These are phyloP conservation scores for Calliopsis andreniformis DNA, from an alignment of 1,140 invertebrate genomes.

Conservation along the genomic window DNA sequence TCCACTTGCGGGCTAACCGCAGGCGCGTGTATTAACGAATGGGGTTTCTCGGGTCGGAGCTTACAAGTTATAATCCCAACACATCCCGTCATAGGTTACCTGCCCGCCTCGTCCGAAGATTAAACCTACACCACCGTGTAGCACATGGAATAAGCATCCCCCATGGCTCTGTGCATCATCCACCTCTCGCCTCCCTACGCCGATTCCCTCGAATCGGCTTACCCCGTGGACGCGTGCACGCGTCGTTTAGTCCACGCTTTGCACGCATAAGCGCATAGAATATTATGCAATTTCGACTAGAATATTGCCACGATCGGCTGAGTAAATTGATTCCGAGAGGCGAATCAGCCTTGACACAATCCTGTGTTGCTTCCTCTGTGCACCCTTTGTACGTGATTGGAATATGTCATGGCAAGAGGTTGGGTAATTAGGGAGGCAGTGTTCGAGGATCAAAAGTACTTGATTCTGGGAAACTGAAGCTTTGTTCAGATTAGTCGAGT, in stretches of 20 bases:
- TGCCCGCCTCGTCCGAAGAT: constrained; percentile 67
- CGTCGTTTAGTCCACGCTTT: constrained; percentile 62
- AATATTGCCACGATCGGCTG: constrained; percentile 36
- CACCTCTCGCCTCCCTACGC: constrained; percentile 2
- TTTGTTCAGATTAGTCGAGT: too few species aligned
- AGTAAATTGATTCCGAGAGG: constrained; percentile 18
- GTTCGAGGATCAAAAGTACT: not conserved
- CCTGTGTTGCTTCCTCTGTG: not conserved
- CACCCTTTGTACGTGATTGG: constrained; percentile 16
- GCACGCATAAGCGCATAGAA: constrained; percentile 32
- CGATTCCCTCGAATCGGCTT: constrained; percentile 64
- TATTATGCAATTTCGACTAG: constrained; percentile 19
- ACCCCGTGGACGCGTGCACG: constrained; percentile 62
- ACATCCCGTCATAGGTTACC: constrained; percentile 73
- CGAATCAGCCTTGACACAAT: not conserved
- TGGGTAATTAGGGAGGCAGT: not conserved
- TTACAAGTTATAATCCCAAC: constrained; percentile 76
- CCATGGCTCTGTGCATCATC: not conserved
- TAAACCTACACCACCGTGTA: constrained; percentile 62
- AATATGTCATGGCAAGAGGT: not conserved
- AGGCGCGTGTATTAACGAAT: constrained; percentile 56
- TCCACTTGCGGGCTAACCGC: constrained; percentile 58
- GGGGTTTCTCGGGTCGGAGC: constrained; percentile 61
- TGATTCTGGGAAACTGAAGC: too few species aligned
- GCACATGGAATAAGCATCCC: constrained; percentile 42